A percentile compares a stretch with the other conserved stretches of the same genome.
These are phyloP conservation scores for Ameiurus melas DNA, from an alignment of 2,113 vertebrate species.

Conservation along the genomic window DNA sequence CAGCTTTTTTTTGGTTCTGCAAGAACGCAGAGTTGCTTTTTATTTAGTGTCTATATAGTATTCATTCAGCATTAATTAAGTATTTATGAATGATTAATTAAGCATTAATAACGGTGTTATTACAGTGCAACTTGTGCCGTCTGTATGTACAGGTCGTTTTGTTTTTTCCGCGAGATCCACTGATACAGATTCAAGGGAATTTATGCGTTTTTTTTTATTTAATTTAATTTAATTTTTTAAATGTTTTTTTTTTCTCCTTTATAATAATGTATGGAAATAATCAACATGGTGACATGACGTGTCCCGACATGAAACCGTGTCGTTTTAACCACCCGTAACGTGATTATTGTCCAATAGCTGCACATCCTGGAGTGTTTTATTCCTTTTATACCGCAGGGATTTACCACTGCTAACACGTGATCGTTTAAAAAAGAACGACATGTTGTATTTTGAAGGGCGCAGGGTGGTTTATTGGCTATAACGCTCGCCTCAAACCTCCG, in stretches of 20 bases:
- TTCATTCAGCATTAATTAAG: not conserved
- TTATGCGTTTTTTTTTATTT: too few relatives aligned
- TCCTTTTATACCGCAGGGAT: not conserved
- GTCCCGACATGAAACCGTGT: not conserved
- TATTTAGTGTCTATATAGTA: not conserved
- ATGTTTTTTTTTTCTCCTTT: not conserved
- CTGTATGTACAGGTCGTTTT: not conserved
- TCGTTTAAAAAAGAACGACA: not conserved
- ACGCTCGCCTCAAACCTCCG: too few relatives aligned
- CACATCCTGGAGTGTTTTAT: not conserved
- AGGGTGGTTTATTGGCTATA: too few relatives aligned
- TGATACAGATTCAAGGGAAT: too few relatives aligned
- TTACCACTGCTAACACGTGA: not conserved
- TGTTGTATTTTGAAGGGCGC: too few relatives aligned
- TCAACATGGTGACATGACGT: not conserved
- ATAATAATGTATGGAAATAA: not conserved
- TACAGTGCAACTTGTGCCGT: not conserved
- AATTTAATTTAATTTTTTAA: too few relatives aligned
- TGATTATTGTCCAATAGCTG: not conserved
- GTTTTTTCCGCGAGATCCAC: too few relatives aligned
- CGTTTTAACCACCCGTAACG: not conserved
- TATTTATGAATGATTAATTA: not conserved
- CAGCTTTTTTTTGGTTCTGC: not conserved
- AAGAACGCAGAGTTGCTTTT: not conserved
- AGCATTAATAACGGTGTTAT: not conserved